These are phyloP conservation scores for Jacana jacana DNA, from an alignment of 2,113 vertebrate genomes.

Conservation along the genomic window DNA sequence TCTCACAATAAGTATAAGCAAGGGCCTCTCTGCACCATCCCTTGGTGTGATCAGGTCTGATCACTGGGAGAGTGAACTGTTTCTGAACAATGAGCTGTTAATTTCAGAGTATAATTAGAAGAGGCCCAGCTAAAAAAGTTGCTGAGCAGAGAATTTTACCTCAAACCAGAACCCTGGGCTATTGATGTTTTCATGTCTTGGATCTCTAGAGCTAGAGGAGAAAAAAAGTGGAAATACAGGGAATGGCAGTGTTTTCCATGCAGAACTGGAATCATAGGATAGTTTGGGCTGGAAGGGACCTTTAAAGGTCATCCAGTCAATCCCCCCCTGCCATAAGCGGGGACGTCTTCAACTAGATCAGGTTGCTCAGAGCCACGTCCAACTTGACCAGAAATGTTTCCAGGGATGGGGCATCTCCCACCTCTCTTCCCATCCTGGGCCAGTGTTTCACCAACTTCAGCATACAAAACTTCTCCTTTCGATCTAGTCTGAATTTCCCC, in stretches of 20 bases:
- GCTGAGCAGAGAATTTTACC: too few relatives aligned
- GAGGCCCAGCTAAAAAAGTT: too few relatives aligned
- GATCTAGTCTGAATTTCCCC: accelerated
- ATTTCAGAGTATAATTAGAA: too few relatives aligned
- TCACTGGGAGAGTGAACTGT: too few relatives aligned
- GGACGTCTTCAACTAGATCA: not conserved
- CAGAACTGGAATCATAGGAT: not conserved
- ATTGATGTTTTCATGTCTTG: not conserved
- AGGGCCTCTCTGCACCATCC: too few relatives aligned
- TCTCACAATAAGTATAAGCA: too few relatives aligned
- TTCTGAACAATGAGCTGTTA: too few relatives aligned
- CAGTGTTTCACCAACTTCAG: not conserved
- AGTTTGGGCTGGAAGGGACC: not conserved
- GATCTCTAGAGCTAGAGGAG: not conserved
- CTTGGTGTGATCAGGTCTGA: too few relatives aligned
- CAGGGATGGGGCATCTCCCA: not conserved
- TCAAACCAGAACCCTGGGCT: not conserved
- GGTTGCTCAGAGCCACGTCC: not conserved
- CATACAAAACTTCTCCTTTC: not conserved
- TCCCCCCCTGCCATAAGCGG: accelerated
- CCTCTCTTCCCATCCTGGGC: not conserved
- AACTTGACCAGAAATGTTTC: not conserved
- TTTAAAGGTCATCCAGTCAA: not conserved
- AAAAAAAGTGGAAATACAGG: not conserved
- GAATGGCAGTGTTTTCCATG: not conserved